Evolutionary conservation across 1,140 invertebrate species (phyloP).

Genomic region (Charaxes varanes): DNA sequence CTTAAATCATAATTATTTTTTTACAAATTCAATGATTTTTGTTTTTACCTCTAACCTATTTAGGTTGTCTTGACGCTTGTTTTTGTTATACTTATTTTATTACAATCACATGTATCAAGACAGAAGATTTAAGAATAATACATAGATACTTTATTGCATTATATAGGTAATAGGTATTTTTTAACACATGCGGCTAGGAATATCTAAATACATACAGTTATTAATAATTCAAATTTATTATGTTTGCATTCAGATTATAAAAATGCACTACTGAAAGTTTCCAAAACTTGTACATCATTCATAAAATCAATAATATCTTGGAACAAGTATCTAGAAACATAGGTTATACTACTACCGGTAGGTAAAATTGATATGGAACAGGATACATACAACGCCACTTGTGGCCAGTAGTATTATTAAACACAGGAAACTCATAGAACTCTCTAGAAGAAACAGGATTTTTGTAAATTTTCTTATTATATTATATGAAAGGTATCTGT

Average conservation of each 20-base stretch:
- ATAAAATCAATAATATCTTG: constrained; percentile 33
- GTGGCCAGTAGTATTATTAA: constrained; percentile 34
- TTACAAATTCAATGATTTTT: too few species aligned
- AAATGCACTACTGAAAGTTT: constrained; percentile 4
- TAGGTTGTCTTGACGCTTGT: too few species aligned
- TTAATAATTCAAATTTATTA: too few species aligned
- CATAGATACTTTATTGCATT: too few species aligned
- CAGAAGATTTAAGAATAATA: too few species aligned
- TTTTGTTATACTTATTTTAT: too few species aligned
- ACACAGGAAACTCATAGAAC: constrained; percentile 39
- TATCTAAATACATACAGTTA: too few species aligned
- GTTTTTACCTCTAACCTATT: too few species aligned
- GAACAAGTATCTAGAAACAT: constrained; percentile 34
- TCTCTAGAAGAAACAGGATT: constrained; percentile 34
- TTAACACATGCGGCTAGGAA: too few species aligned
- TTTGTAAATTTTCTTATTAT: constrained; percentile 10
- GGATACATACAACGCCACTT: constrained; percentile 37
- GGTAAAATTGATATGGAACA: constrained; percentile 18
- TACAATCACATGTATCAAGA: too few species aligned
- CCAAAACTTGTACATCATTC: constrained; percentile 7
- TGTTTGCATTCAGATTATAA: neutral
- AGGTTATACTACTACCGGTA: constrained; percentile 16
- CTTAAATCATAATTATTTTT: too few species aligned
- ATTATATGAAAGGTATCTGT: constrained; percentile 15
- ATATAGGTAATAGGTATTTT: too few species aligned